These are phyloP conservation scores for Florisuga fusca DNA, from an alignment of 2,797 vertebrate species.

Conservation along the genomic window DNA sequence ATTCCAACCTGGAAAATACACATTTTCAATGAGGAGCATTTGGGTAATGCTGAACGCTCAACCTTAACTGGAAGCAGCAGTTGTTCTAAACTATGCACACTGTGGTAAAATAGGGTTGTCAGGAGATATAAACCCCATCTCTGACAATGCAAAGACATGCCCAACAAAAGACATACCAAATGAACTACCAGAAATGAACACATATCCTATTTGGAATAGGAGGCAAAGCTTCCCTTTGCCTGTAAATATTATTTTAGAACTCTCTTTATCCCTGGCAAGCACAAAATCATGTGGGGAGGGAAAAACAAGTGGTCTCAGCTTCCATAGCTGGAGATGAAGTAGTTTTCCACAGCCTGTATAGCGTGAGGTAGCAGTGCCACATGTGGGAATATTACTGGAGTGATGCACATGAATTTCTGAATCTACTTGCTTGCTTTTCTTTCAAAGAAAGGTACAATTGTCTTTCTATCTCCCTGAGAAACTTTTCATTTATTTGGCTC, in stretches of 20 bases:
- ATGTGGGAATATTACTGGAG: not conserved
- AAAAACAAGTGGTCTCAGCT: not conserved
- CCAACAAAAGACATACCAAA: not conserved
- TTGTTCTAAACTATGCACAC: not conserved
- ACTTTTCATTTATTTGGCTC: not conserved
- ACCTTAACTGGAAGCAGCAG: not conserved
- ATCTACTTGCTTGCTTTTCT: not conserved
- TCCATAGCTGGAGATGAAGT: not conserved
- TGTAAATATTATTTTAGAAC: not conserved
- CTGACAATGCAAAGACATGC: not conserved
- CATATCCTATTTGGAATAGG: not conserved
- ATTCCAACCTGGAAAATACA: not conserved
- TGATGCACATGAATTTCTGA: not conserved
- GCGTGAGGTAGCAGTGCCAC: accelerated
- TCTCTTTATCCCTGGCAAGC: not conserved
- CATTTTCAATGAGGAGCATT: not conserved
- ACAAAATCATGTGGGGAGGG: not conserved
- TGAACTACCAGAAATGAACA: not conserved
- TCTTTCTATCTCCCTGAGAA: not conserved
- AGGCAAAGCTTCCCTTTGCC: not conserved
- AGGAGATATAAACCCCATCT: not conserved
- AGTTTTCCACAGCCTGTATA: not conserved
- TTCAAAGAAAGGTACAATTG: not conserved
- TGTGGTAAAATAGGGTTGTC: not conserved
- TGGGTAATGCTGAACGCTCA: not conserved